Evolutionary conservation across 2,888 invertebrate species (phyloP).

Genomic region (Hemicrepidius hirtus): DNA sequence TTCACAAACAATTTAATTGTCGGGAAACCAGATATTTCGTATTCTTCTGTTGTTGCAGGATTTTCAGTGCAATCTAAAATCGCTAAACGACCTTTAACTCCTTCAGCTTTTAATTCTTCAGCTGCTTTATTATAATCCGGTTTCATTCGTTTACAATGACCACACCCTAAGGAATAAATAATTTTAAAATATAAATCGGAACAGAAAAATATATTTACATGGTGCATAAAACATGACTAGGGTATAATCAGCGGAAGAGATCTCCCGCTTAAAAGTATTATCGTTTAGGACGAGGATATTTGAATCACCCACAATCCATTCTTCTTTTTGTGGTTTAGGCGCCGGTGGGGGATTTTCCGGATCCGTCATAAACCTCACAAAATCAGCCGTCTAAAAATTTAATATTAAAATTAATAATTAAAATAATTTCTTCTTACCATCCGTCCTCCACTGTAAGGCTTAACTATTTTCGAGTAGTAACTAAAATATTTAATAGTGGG

Average conservation of each 20-base stretch:
- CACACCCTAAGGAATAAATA: conserved; percentile 77
- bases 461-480: conserved; percentile 82
- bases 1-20: conserved; percentile 79
- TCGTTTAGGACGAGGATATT: conserved; percentile 76
- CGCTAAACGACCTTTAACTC: conserved; percentile 70
- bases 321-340: conserved; percentile 66
- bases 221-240: conserved; percentile 88
- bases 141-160: conserved; percentile 81
- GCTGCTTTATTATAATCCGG: conserved; percentile 79
- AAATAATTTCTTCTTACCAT: conserved; percentile 79
- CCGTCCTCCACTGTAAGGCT: conserved; percentile 84
- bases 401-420: too few species aligned
- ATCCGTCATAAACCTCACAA: conserved; percentile 78
- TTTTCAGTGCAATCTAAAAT: conserved; percentile 82
- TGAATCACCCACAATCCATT: conserved; percentile 71
- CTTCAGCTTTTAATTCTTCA: conserved; percentile 71
- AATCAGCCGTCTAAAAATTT: conserved; percentile 79
- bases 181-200: conserved; percentile 1
- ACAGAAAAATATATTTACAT: too few species aligned
- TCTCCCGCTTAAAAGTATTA: conserved; percentile 75
- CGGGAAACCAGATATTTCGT: conserved; percentile 79
- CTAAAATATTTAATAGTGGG: conserved; percentile 92
- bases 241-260: conserved; percentile 77
- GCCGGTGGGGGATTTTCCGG: conserved; percentile 69
- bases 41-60: conserved; percentile 75